Evolutionary conservation across 2,797 vertebrate species (phyloP).

Genomic region (Enteromius viviparus): DNA sequence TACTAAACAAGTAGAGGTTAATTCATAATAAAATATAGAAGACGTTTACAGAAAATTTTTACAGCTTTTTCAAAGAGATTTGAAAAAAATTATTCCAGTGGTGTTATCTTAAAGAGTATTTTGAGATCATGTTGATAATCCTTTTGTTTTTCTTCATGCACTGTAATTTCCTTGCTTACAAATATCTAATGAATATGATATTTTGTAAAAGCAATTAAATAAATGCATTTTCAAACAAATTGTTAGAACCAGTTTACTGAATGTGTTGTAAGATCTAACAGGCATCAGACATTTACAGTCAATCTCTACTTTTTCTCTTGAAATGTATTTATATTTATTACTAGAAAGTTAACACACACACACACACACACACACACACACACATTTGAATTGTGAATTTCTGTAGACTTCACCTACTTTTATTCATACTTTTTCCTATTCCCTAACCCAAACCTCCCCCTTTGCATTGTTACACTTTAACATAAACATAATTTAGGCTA

Average conservation of each 20-base stretch:
- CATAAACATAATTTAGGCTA: too few species aligned
- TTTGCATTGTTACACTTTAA: too few species aligned
- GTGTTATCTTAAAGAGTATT: not conserved
- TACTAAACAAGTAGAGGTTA: not conserved
- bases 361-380: too few species aligned
- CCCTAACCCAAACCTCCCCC: too few species aligned
- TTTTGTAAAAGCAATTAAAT: constrained; percentile 14
- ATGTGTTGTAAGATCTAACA: not conserved
- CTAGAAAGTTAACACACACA: not conserved
- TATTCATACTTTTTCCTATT: too few species aligned
- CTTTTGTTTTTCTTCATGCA: not conserved
- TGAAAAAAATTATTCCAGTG: not conserved
- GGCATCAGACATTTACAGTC: not conserved
- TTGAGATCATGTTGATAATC: not conserved
- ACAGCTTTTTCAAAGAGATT: not conserved
- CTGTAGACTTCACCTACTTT: too few species aligned
- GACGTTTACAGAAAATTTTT: not conserved
- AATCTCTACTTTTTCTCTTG: not conserved
- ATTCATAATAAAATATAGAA: not conserved
- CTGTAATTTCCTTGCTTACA: not conserved
- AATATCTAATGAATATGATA: not conserved
- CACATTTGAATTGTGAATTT: too few species aligned
- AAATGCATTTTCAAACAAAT: constrained; percentile 9
- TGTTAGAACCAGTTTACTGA: not conserved
- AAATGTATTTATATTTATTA: not conserved